A percentile compares a stretch with the other conserved stretches of the same genome.
phyloP scores from a whole-genome alignment of 2,113 vertebrate species.

The Malaclemys terrapin region DNA sequence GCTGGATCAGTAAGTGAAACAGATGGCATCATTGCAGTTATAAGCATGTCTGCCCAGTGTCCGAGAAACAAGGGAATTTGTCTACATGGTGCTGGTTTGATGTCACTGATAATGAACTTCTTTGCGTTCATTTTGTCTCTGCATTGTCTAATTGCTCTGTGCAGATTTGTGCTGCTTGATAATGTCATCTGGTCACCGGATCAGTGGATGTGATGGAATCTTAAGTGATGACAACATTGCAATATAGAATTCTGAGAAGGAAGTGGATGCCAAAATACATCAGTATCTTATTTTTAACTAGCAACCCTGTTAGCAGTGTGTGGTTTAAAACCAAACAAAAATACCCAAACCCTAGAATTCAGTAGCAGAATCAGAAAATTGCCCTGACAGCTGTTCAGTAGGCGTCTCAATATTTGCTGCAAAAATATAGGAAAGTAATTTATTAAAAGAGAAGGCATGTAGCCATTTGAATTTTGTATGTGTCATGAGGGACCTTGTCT shows the following conservation, averaged over 20 bases:
- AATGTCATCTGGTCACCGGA: conserved; percentile 70
- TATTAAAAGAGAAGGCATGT: neutral
- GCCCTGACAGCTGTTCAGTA: conserved; percentile 20
- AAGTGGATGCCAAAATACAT: conserved; percentile 38
- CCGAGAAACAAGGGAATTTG: neutral
- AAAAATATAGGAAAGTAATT: neutral
- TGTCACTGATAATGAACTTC: conserved; percentile 63
- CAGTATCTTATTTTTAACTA: conserved; percentile 70
- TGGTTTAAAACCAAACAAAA: neutral
- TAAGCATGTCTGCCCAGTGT: neutral
- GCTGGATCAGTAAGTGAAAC: neutral
- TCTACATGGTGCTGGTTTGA: neutral
- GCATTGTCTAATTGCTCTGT: conserved; percentile 57
- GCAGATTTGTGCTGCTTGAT: conserved; percentile 58
- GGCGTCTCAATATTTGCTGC: neutral
- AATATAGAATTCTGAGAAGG: conserved; percentile 29
- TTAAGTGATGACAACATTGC: conserved; percentile 61
- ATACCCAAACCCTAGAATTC: neutral
- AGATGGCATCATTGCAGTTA: neutral
- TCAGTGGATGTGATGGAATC: conserved; percentile 55
- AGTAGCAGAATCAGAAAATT: neutral
- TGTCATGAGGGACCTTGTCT: conserved; percentile 5
- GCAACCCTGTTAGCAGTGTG: conserved; percentile 12
- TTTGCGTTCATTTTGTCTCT: conserved; percentile 58
- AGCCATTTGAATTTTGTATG: conserved; percentile 12